Conservation (phyloP, 2,888 invertebrate species). For the Drosophila histrio region DNA sequence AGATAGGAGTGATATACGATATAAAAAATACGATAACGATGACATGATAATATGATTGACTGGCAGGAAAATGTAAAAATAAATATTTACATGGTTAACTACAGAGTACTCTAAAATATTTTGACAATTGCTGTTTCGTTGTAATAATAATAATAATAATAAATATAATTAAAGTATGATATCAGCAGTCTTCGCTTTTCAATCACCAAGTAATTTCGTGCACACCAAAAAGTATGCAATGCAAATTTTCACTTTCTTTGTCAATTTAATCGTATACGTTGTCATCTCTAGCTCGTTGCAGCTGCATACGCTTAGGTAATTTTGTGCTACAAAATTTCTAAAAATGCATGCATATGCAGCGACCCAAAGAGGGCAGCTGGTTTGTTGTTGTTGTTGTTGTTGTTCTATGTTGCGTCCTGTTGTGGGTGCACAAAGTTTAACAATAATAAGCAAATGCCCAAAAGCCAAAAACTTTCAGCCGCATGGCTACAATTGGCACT, state of each 20-base stretch:
- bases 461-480: slow-evolving; percentile 65
- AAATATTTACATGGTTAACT: background rate
- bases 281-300: slow-evolving; percentile 52
- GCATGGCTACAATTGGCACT: slow-evolving; percentile 62
- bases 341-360: slow-evolving; percentile 52
- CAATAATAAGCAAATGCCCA: slow-evolving; percentile 81
- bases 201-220: too few relatives aligned
- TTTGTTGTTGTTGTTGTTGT: background rate
- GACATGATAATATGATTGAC: too few relatives aligned
- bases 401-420: slow-evolving; percentile 28
- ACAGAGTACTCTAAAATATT: too few relatives aligned
- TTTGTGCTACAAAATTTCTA: slow-evolving; percentile 55
- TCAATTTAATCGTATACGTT: background rate
- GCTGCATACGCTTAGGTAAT: slow-evolving; percentile 55
- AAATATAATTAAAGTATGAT: too few relatives aligned
- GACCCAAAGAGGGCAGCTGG: slow-evolving; percentile 31
- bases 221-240: too few relatives aligned
- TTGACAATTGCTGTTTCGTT: too few relatives aligned
- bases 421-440: slow-evolving; percentile 75
- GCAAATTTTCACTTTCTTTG: background rate
- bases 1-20: too few relatives aligned
- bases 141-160: too few relatives aligned
- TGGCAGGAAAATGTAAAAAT: background rate
- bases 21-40: too few relatives aligned
- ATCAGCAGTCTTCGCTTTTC: too few relatives aligned